phyloP scores from a whole-genome alignment of 1,140 invertebrate genomes.

The Drosophila willistoni region DNA sequence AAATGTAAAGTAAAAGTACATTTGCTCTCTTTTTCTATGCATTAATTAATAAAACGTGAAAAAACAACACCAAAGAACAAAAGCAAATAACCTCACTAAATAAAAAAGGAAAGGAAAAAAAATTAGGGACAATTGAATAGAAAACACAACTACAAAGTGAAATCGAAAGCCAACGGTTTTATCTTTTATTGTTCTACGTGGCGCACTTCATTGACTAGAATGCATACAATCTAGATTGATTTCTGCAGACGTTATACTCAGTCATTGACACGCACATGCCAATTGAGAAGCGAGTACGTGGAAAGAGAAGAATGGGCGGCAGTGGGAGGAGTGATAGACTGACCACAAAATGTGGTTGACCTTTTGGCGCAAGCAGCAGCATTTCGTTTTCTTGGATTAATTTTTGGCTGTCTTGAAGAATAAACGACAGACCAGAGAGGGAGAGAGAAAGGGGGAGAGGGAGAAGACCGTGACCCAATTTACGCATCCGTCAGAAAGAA shows the following conservation, averaged over 20 bases:
- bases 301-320: neutral
- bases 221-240: constrained; percentile 18
- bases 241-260: constrained; percentile 20
- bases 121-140: neutral
- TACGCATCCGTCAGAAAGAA: constrained; percentile 30
- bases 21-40: neutral
- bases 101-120: too few species aligned
- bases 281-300: neutral
- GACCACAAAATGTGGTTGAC: constrained; percentile 18
- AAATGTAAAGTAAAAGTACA: neutral
- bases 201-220: neutral
- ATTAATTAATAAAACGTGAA: neutral
- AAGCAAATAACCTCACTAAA: neutral
- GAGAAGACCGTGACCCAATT: constrained; percentile 53
- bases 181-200: constrained; percentile 19
- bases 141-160: neutral
- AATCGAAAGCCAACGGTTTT: constrained; percentile 8
- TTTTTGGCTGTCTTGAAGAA: constrained; percentile 14
- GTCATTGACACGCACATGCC: constrained; percentile 26
- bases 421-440: neutral
- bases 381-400: neutral
- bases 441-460: constrained; percentile 15
- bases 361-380: constrained; percentile 1
- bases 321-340: neutral
- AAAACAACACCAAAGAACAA: constrained; percentile 17